These are phyloP conservation scores for Sebastiscus tertius DNA, from an alignment of 2,797 vertebrate genomes.

Conservation along the genomic window DNA sequence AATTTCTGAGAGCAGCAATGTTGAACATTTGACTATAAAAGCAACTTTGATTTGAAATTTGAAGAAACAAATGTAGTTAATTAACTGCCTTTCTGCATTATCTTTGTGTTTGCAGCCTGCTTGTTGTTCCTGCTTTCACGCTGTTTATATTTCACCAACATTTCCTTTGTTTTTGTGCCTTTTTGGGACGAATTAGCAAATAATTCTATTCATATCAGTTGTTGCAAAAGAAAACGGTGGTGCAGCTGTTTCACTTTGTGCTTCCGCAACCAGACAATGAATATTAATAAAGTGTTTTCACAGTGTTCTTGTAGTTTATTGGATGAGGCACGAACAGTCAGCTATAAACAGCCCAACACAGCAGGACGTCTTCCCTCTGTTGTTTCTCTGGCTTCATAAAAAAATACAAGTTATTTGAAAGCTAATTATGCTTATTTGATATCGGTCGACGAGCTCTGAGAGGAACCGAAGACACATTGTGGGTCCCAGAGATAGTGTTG, in stretches of 20 bases:
- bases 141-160: background rate
- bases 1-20: background rate
- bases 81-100: background rate
- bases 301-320: background rate
- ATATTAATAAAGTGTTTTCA: background rate
- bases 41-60: background rate
- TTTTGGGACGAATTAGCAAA: background rate
- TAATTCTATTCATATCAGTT: too few species aligned
- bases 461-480: background rate
- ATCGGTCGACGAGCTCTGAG: background rate
- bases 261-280: background rate
- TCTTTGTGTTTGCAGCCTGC: background rate
- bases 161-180: background rate
- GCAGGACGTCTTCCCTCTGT: background rate
- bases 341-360: background rate
- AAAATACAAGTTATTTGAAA: background rate
- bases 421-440: conserved; percentile 18
- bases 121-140: background rate
- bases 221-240: background rate
- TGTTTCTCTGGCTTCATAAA: background rate
- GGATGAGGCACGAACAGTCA: background rate
- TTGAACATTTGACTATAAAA: background rate
- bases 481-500: conserved; percentile 26
- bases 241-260: background rate
- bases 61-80: background rate